Percentiles rank a stretch among this genome's conserved stretches.
phyloP scores from a whole-genome alignment of 1,140 invertebrate genomes.

The Periplaneta americana region DNA sequence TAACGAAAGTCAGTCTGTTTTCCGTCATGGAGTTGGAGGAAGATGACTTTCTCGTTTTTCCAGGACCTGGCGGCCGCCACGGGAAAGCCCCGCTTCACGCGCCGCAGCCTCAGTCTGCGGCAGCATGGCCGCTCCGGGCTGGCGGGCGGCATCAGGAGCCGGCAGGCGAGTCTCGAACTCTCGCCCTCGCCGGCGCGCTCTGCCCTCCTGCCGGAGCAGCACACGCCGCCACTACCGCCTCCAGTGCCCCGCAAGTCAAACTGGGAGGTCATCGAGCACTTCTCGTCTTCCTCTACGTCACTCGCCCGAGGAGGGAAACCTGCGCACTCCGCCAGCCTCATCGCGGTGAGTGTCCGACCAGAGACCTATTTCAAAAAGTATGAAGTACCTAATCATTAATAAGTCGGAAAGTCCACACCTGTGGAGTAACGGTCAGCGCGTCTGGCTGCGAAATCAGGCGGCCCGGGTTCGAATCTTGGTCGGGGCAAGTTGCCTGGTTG shows the following conservation, averaged over 20 bases:
- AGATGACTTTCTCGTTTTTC: neutral
- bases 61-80: conserved; percentile 15
- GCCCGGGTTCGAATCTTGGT: too few relatives aligned
- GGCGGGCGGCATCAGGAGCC: conserved; percentile 27
- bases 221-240: conserved; percentile 44
- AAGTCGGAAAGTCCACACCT: neutral
- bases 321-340: conserved; percentile 42
- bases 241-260: conserved; percentile 62
- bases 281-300: conserved; percentile 38
- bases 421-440: too few relatives aligned
- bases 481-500: too few relatives aligned
- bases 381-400: neutral
- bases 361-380: neutral
- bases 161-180: conserved; percentile 25
- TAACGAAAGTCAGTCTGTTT: too few relatives aligned
- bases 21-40: too few relatives aligned
- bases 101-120: conserved; percentile 33
- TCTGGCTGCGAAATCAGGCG: too few relatives aligned
- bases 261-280: conserved; percentile 85
- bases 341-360: conserved; percentile 41
- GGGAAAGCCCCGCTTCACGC: conserved; percentile 32
- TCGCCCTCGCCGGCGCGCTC: neutral
- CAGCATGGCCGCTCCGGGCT: conserved; percentile 25
- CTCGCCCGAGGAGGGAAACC: conserved; percentile 37
- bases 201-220: conserved; percentile 15